Conservation (phyloP, 2,113 vertebrate genomes). For the Poeciliopsis turrubarensis region DNA sequence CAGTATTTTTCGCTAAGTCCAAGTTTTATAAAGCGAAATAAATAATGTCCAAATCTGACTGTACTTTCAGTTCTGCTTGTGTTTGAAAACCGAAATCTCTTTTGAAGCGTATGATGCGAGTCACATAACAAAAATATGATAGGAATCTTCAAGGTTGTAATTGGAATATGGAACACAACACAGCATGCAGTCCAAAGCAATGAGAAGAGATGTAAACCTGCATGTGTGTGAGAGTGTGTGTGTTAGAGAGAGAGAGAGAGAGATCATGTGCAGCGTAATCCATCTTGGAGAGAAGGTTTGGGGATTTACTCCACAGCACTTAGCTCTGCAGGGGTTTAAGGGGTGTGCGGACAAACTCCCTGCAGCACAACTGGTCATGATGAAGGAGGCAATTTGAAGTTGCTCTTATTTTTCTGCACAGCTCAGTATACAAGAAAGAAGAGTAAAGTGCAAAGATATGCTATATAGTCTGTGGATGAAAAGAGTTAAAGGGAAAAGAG, state of each 20-base stretch:
- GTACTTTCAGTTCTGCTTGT: not conserved
- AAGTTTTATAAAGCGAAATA: too few relatives aligned
- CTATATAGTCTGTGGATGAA: slow-evolving; percentile 7
- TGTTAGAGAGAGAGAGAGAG: slow-evolving; percentile 2
- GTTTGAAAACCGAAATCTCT: not conserved
- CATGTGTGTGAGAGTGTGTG: not conserved
- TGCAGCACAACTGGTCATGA: slow-evolving; percentile 42
- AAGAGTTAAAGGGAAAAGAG: not conserved
- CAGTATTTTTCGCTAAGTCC: not conserved
- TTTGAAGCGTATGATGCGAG: not conserved
- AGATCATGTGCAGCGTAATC: slow-evolving; percentile 44
- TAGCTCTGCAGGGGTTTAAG: slow-evolving; percentile 47
- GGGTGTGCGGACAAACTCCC: slow-evolving; percentile 34
- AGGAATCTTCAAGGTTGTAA: slow-evolving; percentile 39
- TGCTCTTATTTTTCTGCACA: slow-evolving; percentile 15
- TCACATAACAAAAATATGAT: slow-evolving; percentile 9
- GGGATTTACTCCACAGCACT: slow-evolving; percentile 57
- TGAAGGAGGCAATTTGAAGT: slow-evolving; percentile 51
- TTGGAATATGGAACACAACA: slow-evolving; percentile 43
- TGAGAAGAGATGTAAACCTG: slow-evolving; percentile 6
- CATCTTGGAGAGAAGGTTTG: slow-evolving; percentile 53
- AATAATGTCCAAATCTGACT: not conserved
- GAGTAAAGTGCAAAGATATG: slow-evolving; percentile 30
- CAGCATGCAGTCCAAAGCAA: slow-evolving; percentile 54
- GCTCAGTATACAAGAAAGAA: slow-evolving; percentile 28